Evolutionary conservation across 1,140 invertebrate genomes (phyloP), one percentile per base, ranked within the genome.

Genomic region (Brachionus paranguensis): DNA sequence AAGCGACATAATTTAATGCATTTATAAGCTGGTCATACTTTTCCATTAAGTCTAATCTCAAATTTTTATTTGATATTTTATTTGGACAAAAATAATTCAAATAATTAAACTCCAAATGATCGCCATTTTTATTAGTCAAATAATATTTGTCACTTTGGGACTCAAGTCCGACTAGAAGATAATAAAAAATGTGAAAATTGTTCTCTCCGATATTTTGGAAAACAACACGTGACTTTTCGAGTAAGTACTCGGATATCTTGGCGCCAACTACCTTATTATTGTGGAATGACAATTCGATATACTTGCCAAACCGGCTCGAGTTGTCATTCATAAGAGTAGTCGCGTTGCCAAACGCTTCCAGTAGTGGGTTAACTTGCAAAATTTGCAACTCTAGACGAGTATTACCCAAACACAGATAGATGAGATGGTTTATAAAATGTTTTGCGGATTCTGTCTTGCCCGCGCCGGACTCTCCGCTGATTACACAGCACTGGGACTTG

Each of bases 291-390:
- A 95, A 93, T 88, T 95, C 93, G 6, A 95, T 92, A 87, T 95
- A 95, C 89, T 95, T 94, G 24, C 93, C 93, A 90, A 98, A 98
- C 85, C 96, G 92, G 41, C 94, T 95, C 79, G 94, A 95, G 89
- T 98, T 98, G 87, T 94, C 94, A 89, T 98, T 98, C 43, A 96
- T 91, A 0, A 96, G 95, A 1, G 96, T 98, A 89, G 98, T 98
- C 0, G 95, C 96, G 91, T 98, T 98, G 53, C 96, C 96, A 90
- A 95, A 95, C 37, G 94, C 93, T 90, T 95, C 97, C 65, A 99
- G 90, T 41, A 99, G 93, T 8, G 97, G 97, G 92, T 99, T 99
- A 1, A 96, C 97, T 91, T 98, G 95, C 17, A 99, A 90, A 86
- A 99, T 98, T 17, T 91, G 86, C 94, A 93, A 89, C 94, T 94